These are phyloP conservation scores for Nephrotoma guestfalica DNA, from an alignment of 2,888 invertebrate species.

Conservation along the genomic window DNA sequence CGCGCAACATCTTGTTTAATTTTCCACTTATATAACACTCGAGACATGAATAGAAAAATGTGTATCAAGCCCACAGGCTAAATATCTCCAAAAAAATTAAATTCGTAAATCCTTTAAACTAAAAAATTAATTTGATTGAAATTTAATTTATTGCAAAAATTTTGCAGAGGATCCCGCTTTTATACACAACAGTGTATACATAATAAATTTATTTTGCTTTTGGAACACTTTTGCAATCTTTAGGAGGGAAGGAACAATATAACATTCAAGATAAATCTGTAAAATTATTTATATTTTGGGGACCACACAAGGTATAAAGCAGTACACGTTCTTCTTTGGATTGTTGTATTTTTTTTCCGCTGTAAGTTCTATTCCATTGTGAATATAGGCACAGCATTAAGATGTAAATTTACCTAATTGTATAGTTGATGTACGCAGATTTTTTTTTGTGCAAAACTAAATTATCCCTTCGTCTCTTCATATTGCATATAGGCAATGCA, in stretches of 20 bases:
- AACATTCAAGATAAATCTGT: neutral
- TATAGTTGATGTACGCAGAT: conserved; percentile 19
- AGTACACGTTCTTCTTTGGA: neutral
- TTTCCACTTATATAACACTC: neutral
- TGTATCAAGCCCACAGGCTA: neutral
- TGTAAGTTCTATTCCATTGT: neutral
- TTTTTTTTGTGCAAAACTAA: conserved; percentile 28
- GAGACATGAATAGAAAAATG: neutral
- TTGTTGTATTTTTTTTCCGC: neutral
- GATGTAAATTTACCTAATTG: neutral
- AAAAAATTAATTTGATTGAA: neutral
- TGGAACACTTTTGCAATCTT: neutral
- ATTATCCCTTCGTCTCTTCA: no score
- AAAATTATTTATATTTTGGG: neutral
- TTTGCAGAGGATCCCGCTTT: neutral
- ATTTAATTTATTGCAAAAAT: neutral
- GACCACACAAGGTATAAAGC: neutral
- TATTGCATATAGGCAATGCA: no score
- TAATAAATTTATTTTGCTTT: neutral
- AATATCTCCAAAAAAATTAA: neutral
- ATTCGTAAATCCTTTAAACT: neutral
- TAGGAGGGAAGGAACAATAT: neutral
- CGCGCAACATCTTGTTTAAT: neutral
- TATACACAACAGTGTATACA: neutral
- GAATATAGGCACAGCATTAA: neutral